phyloP scores from a whole-genome alignment of 2,113 vertebrate species.

The Zosterops japonicus region DNA sequence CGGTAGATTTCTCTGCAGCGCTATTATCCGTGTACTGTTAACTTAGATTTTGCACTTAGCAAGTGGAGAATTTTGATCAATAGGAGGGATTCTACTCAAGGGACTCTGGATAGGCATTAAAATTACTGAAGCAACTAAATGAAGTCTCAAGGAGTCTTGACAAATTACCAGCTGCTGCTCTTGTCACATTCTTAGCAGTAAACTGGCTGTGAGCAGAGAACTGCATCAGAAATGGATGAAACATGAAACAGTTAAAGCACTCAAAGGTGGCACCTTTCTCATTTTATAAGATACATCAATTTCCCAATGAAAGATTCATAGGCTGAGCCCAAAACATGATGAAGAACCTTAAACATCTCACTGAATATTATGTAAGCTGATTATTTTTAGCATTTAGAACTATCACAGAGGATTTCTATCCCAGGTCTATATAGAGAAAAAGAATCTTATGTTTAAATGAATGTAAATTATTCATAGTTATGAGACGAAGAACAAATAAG shows the following conservation, averaged over 20 bases:
- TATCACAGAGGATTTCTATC: background rate
- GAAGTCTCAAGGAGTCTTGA: conserved; percentile 42
- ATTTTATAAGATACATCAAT: background rate
- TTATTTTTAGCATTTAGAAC: background rate
- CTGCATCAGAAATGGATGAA: background rate
- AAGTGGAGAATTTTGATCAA: conserved; percentile 56
- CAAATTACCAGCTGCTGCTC: conserved; percentile 7
- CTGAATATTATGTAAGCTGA: background rate
- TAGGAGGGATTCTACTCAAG: conserved; percentile 3
- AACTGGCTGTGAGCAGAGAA: conserved; percentile 24
- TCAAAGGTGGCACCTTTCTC: background rate
- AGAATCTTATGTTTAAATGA: background rate
- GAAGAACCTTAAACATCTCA: background rate
- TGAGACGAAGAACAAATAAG: background rate
- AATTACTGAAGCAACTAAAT: conserved; percentile 53
- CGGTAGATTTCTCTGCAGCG: background rate
- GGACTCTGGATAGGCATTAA: conserved; percentile 1
- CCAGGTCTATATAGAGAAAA: background rate
- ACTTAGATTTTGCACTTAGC: conserved; percentile 22
- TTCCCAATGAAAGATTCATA: background rate
- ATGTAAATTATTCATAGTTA: background rate
- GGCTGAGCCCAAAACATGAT: background rate
- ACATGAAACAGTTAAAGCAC: background rate
- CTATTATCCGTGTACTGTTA: conserved; percentile 30
- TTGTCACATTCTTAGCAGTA: conserved; percentile 27